Evolutionary conservation across 2,888 invertebrate genomes (phyloP).

Genomic region (Plusia festucae): DNA sequence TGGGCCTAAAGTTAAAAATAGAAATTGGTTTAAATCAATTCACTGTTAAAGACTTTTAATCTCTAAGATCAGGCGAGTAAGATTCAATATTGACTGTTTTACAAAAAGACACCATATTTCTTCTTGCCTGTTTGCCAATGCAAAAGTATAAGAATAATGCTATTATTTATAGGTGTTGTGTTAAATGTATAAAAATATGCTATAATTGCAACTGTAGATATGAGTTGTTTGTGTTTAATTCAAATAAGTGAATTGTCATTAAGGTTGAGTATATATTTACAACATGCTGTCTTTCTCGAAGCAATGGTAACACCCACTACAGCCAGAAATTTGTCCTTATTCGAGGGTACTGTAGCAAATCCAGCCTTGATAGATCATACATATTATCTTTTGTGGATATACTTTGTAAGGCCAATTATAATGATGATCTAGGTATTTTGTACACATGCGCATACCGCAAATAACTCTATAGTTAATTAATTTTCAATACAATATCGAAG

Average conservation of each 20-base stretch:
- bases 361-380: too few species aligned
- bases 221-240: background rate
- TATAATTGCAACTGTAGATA: background rate
- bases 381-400: too few species aligned
- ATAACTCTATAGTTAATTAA: too few species aligned
- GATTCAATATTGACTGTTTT: slow-evolving; percentile 27
- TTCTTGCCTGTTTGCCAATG: background rate
- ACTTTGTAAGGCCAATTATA: too few species aligned
- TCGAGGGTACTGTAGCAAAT: too few species aligned
- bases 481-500: too few species aligned
- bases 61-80: slow-evolving; percentile 7
- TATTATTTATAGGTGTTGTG: slow-evolving; percentile 4
- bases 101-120: background rate
- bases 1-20: slow-evolving; percentile 10
- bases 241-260: background rate
- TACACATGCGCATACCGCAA: too few species aligned
- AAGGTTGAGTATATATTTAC: background rate
- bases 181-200: background rate
- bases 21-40: background rate
- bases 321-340: background rate
- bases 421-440: too few species aligned
- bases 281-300: background rate
- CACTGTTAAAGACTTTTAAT: slow-evolving; percentile 4
- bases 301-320: background rate
- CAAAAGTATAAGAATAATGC: slow-evolving; percentile 1